These are phyloP conservation scores for Zaprionus taronus DNA, from an alignment of 1,140 invertebrate genomes.

Conservation along the genomic window DNA sequence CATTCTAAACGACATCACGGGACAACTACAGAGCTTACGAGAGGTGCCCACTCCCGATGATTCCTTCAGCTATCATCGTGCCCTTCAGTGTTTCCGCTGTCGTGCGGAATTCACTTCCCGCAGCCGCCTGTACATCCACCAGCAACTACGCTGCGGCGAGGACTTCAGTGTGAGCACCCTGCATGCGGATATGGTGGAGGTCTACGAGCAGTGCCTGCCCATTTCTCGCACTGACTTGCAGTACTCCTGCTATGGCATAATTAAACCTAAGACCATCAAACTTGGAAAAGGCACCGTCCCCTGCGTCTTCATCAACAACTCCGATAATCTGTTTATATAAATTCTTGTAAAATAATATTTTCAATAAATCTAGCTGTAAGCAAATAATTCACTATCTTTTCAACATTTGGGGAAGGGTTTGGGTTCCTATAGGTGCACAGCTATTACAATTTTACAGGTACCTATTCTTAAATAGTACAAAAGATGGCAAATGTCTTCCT, in stretches of 20 bases:
- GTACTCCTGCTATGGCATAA: slow-evolving; percentile 66
- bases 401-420: no score
- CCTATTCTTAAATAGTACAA: neutral
- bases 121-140: slow-evolving; percentile 59
- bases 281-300: slow-evolving; percentile 60
- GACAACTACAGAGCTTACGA: slow-evolving; percentile 61
- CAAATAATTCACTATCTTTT: neutral
- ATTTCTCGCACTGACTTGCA: slow-evolving; percentile 60
- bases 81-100: slow-evolving; percentile 53
- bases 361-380: slow-evolving; percentile 38
- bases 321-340: slow-evolving; percentile 25
- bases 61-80: slow-evolving; percentile 11
- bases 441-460: no score
- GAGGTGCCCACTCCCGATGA: slow-evolving; percentile 37
- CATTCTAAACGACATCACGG: slow-evolving; percentile 62
- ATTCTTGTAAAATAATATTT: neutral
- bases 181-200: slow-evolving; percentile 63
- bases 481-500: neutral
- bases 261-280: slow-evolving; percentile 62
- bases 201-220: slow-evolving; percentile 68
- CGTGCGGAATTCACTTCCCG: slow-evolving; percentile 36
- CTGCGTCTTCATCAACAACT: slow-evolving; percentile 67
- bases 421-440: no score
- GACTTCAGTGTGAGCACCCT: slow-evolving; percentile 67
- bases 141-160: slow-evolving; percentile 63